Base-by-base conservation (phyloP, 2,113 vertebrate species). In the Otis tarda region DNA sequence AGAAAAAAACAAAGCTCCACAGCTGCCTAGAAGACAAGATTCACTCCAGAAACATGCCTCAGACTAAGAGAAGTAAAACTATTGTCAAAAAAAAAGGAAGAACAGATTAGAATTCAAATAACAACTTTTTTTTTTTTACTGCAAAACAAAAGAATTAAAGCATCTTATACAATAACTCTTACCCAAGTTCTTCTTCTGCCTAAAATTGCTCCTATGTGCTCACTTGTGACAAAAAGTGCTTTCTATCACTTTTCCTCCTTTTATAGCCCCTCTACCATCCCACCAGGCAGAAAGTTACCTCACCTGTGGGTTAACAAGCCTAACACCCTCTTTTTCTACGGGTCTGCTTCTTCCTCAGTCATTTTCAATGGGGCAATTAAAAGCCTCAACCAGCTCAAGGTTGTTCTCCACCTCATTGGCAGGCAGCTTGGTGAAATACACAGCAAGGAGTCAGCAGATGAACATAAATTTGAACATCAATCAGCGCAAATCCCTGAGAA, bases 361-460 rank as follows among this genome's bases (percentile, higher is more conserved):
- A 41, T 71, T 91, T 83, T 33, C 75, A 95, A n/a, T 7, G 3
- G 24, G 84, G 20, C 23, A 96, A 88, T 95, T 94, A 92, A 83
- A 83, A 83, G 19, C 14, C 39, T 84, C 31, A 73, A 49, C 1
- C 14, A 80, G 33, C 6, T 80, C 28, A 43, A 47, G 31, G 16
- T 19, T 19, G 18, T 15, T 83, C 31, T 85, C n/a, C 3, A 83
- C 39, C 65, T 78, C 60, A 31, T 87, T 73, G 82, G n/a, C 45
- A 87, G 71, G 75, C 56, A 64, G 57, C 25, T 7, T 57, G 35
- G 65, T 81, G 56, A 77, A 87, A 65, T 35, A 55, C 18, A 5
- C 30, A 91, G 52, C 18, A 57, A 90, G 56, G 22, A 56, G 45
- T 45, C 61, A 57, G n/a, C 20, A 93, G 56, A 39, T 71, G 39